These are phyloP conservation scores for Acomys russatus DNA, from an alignment of 2,797 vertebrate species.

Conservation along the genomic window DNA sequence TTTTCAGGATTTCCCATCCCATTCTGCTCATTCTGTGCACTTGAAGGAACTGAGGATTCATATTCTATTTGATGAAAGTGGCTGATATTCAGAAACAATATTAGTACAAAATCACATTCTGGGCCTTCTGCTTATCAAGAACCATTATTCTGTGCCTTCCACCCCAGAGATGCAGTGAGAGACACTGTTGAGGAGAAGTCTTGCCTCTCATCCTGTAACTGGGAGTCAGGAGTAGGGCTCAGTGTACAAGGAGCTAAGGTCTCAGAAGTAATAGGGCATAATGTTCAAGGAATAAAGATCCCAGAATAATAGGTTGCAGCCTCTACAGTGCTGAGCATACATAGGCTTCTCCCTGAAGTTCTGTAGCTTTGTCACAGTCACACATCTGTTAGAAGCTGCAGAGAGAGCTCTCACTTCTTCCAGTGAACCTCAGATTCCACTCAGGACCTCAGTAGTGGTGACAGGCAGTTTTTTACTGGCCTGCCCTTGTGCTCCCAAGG, in stretches of 20 bases:
- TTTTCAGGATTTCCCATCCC: background rate
- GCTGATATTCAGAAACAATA: background rate
- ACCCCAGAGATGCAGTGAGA: background rate
- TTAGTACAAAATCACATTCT: background rate
- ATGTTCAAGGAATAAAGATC: background rate
- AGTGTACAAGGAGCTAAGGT: background rate
- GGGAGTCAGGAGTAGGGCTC: background rate
- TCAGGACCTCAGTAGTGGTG: background rate
- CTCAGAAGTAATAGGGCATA: background rate
- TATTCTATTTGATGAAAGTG: background rate
- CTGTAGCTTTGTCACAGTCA: background rate
- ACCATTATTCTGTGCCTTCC: background rate
- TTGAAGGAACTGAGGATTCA: background rate
- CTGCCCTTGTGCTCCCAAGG: background rate
- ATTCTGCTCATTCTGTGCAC: background rate
- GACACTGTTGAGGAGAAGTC: background rate
- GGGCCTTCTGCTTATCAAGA: background rate
- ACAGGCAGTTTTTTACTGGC: background rate
- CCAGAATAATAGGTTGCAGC: background rate
- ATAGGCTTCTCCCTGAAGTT: background rate
- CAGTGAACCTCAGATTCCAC: background rate
- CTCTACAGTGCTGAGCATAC: background rate
- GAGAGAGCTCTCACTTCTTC: background rate
- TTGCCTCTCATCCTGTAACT: background rate
- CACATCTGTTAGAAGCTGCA: background rate